Evolutionary conservation across 2,113 vertebrate species (phyloP), one percentile per base, ranked within the genome.

Genomic region (Abramis brama): DNA sequence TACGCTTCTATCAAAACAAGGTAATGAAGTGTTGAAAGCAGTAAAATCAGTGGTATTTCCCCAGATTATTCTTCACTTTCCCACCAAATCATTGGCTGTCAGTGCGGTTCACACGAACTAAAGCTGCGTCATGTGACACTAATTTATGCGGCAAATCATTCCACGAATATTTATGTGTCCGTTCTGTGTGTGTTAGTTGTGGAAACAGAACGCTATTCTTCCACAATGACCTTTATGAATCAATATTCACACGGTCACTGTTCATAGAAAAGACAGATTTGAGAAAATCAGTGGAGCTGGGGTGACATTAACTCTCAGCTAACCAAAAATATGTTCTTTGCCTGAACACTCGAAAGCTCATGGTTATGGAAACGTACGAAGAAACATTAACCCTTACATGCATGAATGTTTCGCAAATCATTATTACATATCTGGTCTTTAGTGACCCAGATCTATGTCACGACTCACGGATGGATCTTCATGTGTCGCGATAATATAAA

Each of bases 1-100:
- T 89, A 47, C 80, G 82, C n/a, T 81, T 57, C 33, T 89, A 68
- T 71, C 84, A 89, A 52, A 88, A 92, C 82, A 92, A 93, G 94
- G 95, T 95, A 82, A 75, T 21, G 55, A 21, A 0, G 64, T 59
- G 75, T 15, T 43, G 50, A 57, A 55, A 70, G 64, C 73, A 8
- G 39, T 19, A 21, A 9, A 39, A 19, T 21, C 66, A 36, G 7
- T 1, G 5, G 21, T 39, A 21, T 36, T 21, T 70, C 66, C 17
- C 6, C 79, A 19, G 12, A 33, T 60, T 17, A 25, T 6, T n/a
- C 57, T 80, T 39, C 33, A 50, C 15, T 82, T 68, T 68, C 80
- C 64, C 64, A 66, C 55, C 23, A 60, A 79, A 81, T 5, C 36
- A 10, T 62, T 62, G 4, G 21, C 39, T 45, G 71, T 47, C 39